These are phyloP conservation scores for Puntigrus tetrazona DNA, from an alignment of 2,113 vertebrate species.

Conservation along the genomic window DNA sequence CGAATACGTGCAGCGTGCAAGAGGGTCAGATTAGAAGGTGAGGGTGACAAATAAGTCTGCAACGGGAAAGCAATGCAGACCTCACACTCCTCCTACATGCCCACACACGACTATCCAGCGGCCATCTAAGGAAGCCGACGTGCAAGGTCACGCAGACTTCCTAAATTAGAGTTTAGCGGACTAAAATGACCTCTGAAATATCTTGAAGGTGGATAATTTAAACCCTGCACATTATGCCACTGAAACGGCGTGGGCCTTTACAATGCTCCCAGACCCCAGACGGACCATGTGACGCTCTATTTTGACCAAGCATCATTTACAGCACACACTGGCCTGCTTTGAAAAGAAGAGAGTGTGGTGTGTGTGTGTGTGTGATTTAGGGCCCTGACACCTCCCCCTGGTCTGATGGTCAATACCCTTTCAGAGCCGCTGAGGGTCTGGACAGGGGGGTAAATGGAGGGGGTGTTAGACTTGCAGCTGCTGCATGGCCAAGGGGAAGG, in stretches of 20 bases:
- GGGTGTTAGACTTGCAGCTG: conserved; percentile 70
- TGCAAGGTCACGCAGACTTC: neutral
- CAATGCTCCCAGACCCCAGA: conserved; percentile 1
- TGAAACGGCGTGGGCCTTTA: neutral
- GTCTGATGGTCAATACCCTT: conserved; percentile 67
- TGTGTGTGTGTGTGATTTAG: conserved; percentile 58
- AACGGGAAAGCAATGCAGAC: conserved; percentile 43
- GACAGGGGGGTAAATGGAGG: conserved; percentile 41
- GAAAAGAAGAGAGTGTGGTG: conserved; percentile 37
- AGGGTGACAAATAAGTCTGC: conserved; percentile 47
- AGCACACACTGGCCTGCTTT: conserved; percentile 44
- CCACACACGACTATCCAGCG: conserved; percentile 3
- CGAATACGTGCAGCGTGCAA: conserved; percentile 40
- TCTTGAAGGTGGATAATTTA: neutral
- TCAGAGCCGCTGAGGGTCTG: conserved; percentile 50
- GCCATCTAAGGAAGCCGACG: neutral
- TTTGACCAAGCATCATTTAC: conserved; percentile 33
- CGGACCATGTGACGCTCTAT: conserved; percentile 31
- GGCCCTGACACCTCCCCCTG: conserved; percentile 55
- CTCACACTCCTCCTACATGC: conserved; percentile 43
- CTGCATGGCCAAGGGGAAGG: conserved; percentile 59
- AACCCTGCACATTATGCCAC: neutral
- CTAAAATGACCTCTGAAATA: neutral
- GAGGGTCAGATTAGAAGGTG: conserved; percentile 43
- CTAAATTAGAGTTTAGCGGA: neutral